Percentiles rank a stretch among this genome's conserved stretches.
These are phyloP conservation scores for Tragelaphus eurycerus DNA, from an alignment of 2,797 vertebrate species.

Conservation along the genomic window DNA sequence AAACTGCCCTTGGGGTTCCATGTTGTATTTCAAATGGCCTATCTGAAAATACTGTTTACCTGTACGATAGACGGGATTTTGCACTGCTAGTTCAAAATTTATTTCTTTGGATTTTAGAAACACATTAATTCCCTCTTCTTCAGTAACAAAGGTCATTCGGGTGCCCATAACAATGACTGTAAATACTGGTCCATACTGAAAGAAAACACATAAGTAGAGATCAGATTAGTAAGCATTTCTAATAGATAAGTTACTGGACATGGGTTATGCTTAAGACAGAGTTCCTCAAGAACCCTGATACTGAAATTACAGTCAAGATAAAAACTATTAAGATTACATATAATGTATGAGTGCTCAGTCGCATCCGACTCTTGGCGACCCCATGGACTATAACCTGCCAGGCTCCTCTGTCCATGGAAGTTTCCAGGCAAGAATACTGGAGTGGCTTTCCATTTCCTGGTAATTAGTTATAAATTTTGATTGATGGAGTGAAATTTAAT, in stretches of 20 bases:
- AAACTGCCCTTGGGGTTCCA: background rate
- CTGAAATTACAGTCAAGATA: constrained; percentile 2
- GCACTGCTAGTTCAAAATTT: constrained; percentile 88
- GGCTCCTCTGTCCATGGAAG: background rate
- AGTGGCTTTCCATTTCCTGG: background rate
- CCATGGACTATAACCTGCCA: background rate
- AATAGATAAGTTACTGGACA: background rate
- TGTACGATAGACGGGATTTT: constrained; percentile 83
- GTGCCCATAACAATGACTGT: constrained; percentile 86
- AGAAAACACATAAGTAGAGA: constrained; percentile 56
- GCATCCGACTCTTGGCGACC: background rate
- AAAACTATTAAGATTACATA: background rate
- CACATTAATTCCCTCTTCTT: constrained; percentile 84
- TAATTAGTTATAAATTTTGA: background rate
- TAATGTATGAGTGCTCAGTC: background rate
- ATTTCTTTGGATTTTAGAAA: constrained; percentile 88
- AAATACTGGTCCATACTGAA: constrained; percentile 88
- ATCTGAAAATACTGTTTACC: constrained; percentile 78
- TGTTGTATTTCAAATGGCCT: background rate
- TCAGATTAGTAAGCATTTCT: constrained; percentile 11
- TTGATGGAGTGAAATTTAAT: background rate
- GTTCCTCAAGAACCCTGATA: background rate
- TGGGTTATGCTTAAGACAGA: background rate
- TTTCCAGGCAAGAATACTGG: background rate
- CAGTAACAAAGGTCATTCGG: constrained; percentile 87